Evolutionary conservation across 2,888 invertebrate genomes (phyloP), one percentile per base, ranked within the genome.

Genomic region (Xestia c-nigrum): DNA sequence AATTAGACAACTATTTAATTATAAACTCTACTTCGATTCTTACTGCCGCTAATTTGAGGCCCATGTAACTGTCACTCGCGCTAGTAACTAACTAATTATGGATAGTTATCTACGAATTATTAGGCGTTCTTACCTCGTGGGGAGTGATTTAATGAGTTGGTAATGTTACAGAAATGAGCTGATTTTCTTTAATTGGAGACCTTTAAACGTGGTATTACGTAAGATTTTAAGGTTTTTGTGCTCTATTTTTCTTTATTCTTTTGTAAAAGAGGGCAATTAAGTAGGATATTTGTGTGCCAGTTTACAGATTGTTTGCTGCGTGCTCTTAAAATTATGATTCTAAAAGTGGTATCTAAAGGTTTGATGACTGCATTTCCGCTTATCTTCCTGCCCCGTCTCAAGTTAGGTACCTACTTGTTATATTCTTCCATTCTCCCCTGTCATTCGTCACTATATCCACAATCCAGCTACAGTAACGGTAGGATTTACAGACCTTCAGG

Each of bases 1-100:
- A 94, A 94, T 94, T 94, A 95, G 95, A 96, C 95, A 95, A 95
- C 94, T 95, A 93, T 94, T 95, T 94, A 94, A 95, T 96, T 95
- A 95, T 91, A 92, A 55, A 91, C 91, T 88, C 89, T 85, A 89
- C 84, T 61, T 61, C 91, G 89, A 93, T 92, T 94, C 92, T 89
- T 89, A 91, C 89, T 81, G 84, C 90, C 88, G 90, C 91, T 93
- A 92, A 92, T 92, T 90, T 85, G 87, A 89, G 89, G 83, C 85
- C 89, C 89, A 83, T 85, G 83, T 91, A 86, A 90, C 90, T 91
- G 90, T 90, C 90, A 91, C 89, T 86, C 81, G 86, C 82, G 79
- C 80, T 86, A 88, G 85, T 87, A 76, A 24, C 38, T 24, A 90
- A 86, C 89, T 94, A 94, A 94, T 94, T 93, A 93, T 87, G 87